Conservation (phyloP, 2,113 vertebrate genomes). For the Engystomops pustulosus region DNA sequence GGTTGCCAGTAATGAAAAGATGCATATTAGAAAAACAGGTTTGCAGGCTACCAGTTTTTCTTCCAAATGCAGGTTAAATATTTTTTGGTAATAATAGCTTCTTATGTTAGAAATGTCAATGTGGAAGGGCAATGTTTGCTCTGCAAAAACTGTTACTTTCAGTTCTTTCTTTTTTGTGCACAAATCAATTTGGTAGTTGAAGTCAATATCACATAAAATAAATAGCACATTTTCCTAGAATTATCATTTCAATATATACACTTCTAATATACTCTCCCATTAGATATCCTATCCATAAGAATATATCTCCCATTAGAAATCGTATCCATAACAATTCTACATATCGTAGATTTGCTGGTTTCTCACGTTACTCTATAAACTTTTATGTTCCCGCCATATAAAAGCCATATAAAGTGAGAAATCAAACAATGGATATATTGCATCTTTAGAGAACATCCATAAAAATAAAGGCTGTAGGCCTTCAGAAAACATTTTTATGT, state of each 20-base stretch:
- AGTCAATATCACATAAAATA: too few species aligned
- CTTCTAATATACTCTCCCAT: background rate
- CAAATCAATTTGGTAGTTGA: too few species aligned
- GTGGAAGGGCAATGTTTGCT: too few species aligned
- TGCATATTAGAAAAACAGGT: too few species aligned
- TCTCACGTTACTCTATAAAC: background rate
- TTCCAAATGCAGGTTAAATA: too few species aligned
- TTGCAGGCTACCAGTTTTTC: too few species aligned
- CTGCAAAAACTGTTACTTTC: too few species aligned
- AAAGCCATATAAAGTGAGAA: background rate
- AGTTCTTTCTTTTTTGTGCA: too few species aligned
- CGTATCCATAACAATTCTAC: background rate
- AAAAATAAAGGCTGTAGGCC: constrained; percentile 20
- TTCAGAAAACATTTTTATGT: constrained; percentile 39
- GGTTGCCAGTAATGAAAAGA: too few species aligned
- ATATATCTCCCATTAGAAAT: background rate
- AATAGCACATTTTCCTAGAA: too few species aligned
- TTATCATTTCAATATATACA: background rate
- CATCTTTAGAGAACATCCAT: background rate
- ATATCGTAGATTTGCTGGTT: background rate
- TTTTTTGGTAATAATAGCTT: too few species aligned
- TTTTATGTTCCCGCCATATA: constrained; percentile 23
- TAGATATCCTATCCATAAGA: background rate
- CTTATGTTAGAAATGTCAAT: too few species aligned
- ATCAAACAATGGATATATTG: constrained; percentile 23